Percentiles rank a stretch among this genome's conserved stretches.
These are phyloP conservation scores for Stichodactyla helianthus DNA, from an alignment of 64 coral and sea anemone species.

Conservation along the genomic window DNA sequence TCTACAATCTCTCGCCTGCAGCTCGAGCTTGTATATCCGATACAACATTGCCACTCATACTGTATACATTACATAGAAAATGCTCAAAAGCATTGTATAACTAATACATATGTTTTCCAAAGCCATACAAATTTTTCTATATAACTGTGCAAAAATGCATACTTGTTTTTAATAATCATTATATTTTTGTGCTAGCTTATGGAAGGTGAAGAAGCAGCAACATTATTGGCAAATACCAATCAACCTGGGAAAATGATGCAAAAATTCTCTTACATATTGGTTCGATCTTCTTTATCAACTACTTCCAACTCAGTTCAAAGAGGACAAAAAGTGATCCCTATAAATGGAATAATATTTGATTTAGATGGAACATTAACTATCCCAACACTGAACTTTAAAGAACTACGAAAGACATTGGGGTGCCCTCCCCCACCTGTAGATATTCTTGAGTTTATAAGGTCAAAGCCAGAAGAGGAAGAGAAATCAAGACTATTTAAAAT, in stretches of 20 bases:
- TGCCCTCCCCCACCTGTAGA: conserved; percentile 63
- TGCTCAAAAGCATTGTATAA: too few species aligned
- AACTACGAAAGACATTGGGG: conserved; percentile 47
- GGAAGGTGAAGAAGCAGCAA: background rate
- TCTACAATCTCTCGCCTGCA: too few species aligned
- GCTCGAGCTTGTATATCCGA: too few species aligned
- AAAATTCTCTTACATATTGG: background rate
- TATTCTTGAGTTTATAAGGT: conserved; percentile 58
- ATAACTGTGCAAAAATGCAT: too few species aligned
- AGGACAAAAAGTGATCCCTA: conserved; percentile 32
- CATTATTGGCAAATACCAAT: background rate
- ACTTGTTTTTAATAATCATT: background rate
- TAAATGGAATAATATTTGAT: conserved; percentile 89
- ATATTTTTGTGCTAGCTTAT: background rate
- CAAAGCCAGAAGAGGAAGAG: conserved; percentile 39
- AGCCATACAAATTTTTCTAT: too few species aligned
- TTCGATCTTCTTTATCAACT: background rate
- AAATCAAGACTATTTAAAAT: conserved; percentile 47
- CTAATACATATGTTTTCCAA: too few species aligned
- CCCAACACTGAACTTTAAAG: conserved; percentile 72
- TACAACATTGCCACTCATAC: too few species aligned
- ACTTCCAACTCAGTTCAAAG: background rate
- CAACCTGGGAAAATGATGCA: conserved; percentile 1
- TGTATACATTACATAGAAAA: too few species aligned
- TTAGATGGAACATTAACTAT: conserved; percentile 94